These are phyloP conservation scores for Echinarachnius parma DNA, from an alignment of 53 echinoderm and acorn worm genomes.

Conservation along the genomic window DNA sequence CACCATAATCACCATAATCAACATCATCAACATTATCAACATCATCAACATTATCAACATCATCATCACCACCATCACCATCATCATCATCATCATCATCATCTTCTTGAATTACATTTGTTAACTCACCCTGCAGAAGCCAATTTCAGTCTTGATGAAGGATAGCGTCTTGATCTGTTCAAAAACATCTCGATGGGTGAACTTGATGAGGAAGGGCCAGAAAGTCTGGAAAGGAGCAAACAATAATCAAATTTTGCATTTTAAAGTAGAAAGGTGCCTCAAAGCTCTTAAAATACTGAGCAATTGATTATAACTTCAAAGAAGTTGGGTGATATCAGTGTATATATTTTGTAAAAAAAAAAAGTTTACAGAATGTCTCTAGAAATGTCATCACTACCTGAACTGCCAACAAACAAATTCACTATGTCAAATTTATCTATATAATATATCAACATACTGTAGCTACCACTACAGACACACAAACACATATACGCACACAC, in stretches of 20 bases:
- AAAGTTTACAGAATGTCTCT: neutral
- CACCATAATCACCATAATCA: too few species aligned
- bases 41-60: neutral
- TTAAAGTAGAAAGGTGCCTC: neutral
- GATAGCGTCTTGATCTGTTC: constrained; percentile 68
- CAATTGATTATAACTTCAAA: too few species aligned
- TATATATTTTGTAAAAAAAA: too few species aligned
- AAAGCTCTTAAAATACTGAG: neutral
- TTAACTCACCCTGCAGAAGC: constrained; percentile 88
- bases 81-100: neutral
- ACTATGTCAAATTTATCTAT: too few species aligned
- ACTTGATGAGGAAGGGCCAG: constrained; percentile 88
- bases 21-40: neutral
- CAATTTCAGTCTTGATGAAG: constrained; percentile 83
- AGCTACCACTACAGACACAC: too few species aligned
- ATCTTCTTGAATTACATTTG: too few species aligned
- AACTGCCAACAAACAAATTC: too few species aligned
- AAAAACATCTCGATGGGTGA: constrained; percentile 84
- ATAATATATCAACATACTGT: too few species aligned
- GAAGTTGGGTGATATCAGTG: too few species aligned
- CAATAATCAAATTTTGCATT: neutral
- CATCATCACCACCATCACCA: constrained; percentile 2
- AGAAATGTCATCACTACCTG: neutral
- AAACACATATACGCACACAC: too few species aligned
- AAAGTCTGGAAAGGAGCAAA: constrained; percentile 58